Base-by-base conservation (phyloP, 2,113 vertebrate species). In the Amazona guildingii region DNA sequence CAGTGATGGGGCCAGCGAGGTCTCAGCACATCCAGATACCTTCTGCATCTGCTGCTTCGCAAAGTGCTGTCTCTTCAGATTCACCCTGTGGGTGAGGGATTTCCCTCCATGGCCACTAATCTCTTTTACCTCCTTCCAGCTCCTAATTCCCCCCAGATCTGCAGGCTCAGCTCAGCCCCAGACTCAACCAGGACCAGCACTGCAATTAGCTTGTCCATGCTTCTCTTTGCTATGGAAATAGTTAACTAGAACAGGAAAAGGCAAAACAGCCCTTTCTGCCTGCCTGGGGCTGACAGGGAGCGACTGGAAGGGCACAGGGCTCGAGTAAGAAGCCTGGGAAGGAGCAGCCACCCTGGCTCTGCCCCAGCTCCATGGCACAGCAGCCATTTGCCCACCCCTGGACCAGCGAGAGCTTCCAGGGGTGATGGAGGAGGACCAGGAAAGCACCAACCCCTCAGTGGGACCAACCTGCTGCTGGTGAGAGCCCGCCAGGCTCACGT, bases 371-470 rank as follows among this genome's bases (percentile, higher is more conserved):
- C 39, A 13, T 18, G 5, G 70, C 52, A 11, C 86, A 7, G 66
- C 51, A n/a, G 72, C 35, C 0, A 1, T n/a, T 61, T 11, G 2
- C 52, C 61, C 48, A 6, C 2, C 17, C 39, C n/a, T 13, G 44
- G 49, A 37, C 24, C 2, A 3, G 11, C 0, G 1, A 35, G 35
- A 23, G 33, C 54, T 89, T 59, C 54, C 29, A 27, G 49, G 39
- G 51, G 10, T 2, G 75, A 81, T 63, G 54, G 69, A 94, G 69
- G 69, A 94, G 75, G 83, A 97, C 84, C 77, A 93, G 98, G 98
- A 97, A 95, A 94, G 97, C 98, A 92, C 74, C 93, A 70, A 97
- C 96, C 86, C 97, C 92, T 55, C 92, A 98, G 94, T 69, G 89
- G 80, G 97, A 97, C 85, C 94, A 97, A 94, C 92, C 92, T 67